Conservation (phyloP, 2,113 vertebrate genomes). For the Nyctereutes procyonoides region DNA sequence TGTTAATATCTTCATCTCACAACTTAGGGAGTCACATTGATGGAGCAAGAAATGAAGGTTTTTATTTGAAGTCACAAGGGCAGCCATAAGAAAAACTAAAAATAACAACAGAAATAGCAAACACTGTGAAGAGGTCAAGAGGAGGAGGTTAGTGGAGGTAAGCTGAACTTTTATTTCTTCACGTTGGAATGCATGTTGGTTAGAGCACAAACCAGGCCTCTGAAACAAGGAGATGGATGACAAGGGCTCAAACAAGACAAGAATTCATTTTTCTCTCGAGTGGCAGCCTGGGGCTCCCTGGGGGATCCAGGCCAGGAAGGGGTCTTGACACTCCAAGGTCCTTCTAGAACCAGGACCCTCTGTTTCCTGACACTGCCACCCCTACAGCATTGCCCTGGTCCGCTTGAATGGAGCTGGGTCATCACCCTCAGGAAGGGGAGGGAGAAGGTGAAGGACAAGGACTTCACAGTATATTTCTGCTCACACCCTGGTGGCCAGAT, state of each 20-base stretch:
- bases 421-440: accelerated
- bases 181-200: accelerated
- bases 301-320: background rate
- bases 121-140: background rate
- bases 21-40: background rate
- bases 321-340: background rate
- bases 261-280: accelerated
- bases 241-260: accelerated
- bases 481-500: too few species aligned
- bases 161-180: background rate
- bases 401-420: accelerated
- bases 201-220: accelerated
- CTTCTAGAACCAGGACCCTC: background rate
- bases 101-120: background rate
- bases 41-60: background rate
- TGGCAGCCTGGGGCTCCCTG: background rate
- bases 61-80: background rate
- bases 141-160: background rate
- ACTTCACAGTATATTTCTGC: too few species aligned
- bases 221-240: accelerated
- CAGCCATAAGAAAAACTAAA: background rate
- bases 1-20: background rate
- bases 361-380: background rate
- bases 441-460: background rate
- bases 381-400: background rate